Percentiles rank a stretch among this genome's conserved stretches.
These are phyloP conservation scores for Pammene aurita DNA, from an alignment of 2,888 invertebrate genomes.

Conservation along the genomic window DNA sequence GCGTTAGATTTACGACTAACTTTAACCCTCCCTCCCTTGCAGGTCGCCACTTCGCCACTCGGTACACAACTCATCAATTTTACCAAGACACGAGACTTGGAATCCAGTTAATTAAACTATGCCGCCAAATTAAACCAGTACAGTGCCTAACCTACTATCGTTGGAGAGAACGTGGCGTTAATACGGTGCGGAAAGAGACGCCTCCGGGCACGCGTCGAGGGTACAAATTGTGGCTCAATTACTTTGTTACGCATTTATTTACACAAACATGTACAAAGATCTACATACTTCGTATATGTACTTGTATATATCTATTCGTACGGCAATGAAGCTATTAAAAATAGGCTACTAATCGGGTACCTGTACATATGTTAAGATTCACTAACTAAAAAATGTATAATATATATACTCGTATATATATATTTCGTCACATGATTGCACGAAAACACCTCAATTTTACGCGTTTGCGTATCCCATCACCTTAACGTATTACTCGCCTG, in stretches of 20 bases:
- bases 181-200: constrained; percentile 14
- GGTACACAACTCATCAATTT: constrained; percentile 78
- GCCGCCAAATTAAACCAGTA: constrained; percentile 65
- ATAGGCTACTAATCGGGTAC: too few species aligned
- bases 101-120: constrained; percentile 79
- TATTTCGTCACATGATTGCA: too few species aligned
- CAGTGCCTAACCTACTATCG: constrained; percentile 28
- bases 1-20: constrained; percentile 72
- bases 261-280: constrained; percentile 4
- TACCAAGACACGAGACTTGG: constrained; percentile 71
- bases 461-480: too few species aligned
- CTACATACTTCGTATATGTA: neutral
- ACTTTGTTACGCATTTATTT: constrained; percentile 10
- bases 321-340: too few species aligned
- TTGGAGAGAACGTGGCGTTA: constrained; percentile 22
- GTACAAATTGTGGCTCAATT: constrained; percentile 24
- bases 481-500: too few species aligned
- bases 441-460: too few species aligned
- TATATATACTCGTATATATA: too few species aligned
- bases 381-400: too few species aligned
- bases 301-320: too few species aligned
- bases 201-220: constrained; percentile 11
- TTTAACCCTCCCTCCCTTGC: constrained; percentile 46
- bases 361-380: too few species aligned
- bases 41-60: constrained; percentile 44